Evolutionary conservation across 2,113 vertebrate genomes (phyloP).

Genomic region (Ictidomys tridecemlineatus): DNA sequence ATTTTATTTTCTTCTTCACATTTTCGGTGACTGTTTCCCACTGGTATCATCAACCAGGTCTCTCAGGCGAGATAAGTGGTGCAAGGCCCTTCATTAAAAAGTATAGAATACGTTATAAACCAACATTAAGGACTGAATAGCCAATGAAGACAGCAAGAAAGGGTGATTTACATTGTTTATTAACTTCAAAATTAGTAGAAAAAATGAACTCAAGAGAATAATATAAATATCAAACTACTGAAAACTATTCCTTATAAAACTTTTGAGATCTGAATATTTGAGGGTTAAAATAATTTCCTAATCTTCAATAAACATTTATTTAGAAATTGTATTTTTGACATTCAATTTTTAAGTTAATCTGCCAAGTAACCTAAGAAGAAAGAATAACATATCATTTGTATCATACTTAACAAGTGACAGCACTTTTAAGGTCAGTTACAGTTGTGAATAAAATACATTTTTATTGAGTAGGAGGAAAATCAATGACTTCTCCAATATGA

Average conservation of each 20-base stretch:
- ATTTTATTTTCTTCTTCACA: conserved; percentile 62
- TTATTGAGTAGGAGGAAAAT: conserved; percentile 11
- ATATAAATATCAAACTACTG: not conserved
- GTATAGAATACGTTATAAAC: conserved; percentile 61
- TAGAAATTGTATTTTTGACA: conserved; percentile 40
- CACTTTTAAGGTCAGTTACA: conserved; percentile 17
- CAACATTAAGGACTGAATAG: not conserved
- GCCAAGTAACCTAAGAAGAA: conserved; percentile 42
- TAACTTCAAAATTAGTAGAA: conserved; percentile 62
- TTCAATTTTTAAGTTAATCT: conserved; percentile 42
- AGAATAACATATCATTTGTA: not conserved
- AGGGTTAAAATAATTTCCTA: conserved; percentile 55
- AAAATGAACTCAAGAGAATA: conserved; percentile 14
- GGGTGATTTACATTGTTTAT: conserved; percentile 42
- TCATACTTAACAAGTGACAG: not conserved
- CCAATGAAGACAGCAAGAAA: conserved; percentile 41
- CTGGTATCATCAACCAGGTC: conserved; percentile 87
- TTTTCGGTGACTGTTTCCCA: conserved; percentile 72
- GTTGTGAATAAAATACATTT: conserved; percentile 57
- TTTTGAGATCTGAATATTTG: conserved; percentile 37
- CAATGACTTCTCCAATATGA: not conserved
- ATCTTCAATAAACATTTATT: conserved; percentile 55
- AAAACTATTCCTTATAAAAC: conserved; percentile 40
- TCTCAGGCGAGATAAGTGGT: conserved; percentile 88
- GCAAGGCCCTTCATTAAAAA: conserved; percentile 87